Evolutionary conservation across 2,888 invertebrate genomes (phyloP), one percentile per base, ranked within the genome.

Genomic region (Leptopterna dolabrata): DNA sequence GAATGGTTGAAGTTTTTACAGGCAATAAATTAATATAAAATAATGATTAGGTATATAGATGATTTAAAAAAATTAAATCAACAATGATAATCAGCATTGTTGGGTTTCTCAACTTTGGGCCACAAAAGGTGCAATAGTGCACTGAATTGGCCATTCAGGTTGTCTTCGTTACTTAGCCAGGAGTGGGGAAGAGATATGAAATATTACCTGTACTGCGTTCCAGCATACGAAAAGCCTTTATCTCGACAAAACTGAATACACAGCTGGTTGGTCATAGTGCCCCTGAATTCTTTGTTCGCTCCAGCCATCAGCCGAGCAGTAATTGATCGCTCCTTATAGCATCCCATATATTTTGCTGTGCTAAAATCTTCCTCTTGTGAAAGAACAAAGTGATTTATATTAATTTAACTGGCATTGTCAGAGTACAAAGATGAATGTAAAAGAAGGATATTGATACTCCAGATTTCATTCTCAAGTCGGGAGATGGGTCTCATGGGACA

Each of bases 231-330:
- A 63, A 87, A 89, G 3, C 88, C 88, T 45, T 87, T 45, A 13
- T 81, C 76, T 16, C 71, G 76, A 27, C 89, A 89, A 41, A 63
- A 81, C 9, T 88, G 87, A 0, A 87, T 85, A 63, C 89, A 89
- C 78, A 86, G 88, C 70, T 87, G 87, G 27, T 89, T 89, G 0
- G 90, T 89, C 16, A 89, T 63, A 19, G 89, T 88, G 13, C 84
- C 84, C 9, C 76, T 7, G 80, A 89, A 90, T 16, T 89, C 87
- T 76, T 88, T 86, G 4, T 87, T 55, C 4, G 83, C 88, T 30
- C 89, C 89, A 47, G 87, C 89, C 71, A 90, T 85, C 30, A 90
- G 87, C 78, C 89, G 88, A 36, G 87, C 87, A 19, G 87, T 88
- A 6, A 63, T 43, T 30, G 87, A 87, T 47, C 88, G 88, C 13